These are phyloP conservation scores for Halcyon leucocephala DNA, from an alignment of 2,797 vertebrate species.

Conservation along the genomic window DNA sequence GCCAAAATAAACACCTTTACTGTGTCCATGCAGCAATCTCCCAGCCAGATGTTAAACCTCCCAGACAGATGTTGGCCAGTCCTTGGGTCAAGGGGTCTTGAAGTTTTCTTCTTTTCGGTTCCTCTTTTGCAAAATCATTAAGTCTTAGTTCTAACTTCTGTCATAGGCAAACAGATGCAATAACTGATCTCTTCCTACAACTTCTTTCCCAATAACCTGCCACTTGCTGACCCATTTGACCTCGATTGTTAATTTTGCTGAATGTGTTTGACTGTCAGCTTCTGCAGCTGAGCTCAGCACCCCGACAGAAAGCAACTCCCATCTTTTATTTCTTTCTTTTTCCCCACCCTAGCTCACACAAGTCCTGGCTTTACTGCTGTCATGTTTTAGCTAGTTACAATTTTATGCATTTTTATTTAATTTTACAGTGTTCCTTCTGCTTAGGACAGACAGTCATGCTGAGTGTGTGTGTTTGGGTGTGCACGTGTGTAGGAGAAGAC, in stretches of 20 bases:
- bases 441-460: background rate
- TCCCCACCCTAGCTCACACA: background rate
- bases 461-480: background rate
- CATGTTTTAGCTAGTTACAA: background rate
- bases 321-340: background rate
- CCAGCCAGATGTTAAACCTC: background rate
- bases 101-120: background rate
- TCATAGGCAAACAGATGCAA: background rate
- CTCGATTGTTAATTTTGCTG: background rate
- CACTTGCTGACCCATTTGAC: background rate
- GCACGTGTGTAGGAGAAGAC: background rate
- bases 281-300: slow-evolving; percentile 40
- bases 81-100: background rate
- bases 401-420: background rate
- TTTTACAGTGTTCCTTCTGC: background rate
- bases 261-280: background rate
- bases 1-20: background rate
- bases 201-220: background rate
- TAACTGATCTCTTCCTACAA: background rate
- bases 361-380: background rate
- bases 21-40: background rate
- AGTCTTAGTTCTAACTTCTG: background rate
- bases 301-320: background rate
- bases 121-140: background rate
- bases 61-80: background rate